phyloP scores from a whole-genome alignment of 1,140 invertebrate genomes.

The Tyrophagus putrescentiae region DNA sequence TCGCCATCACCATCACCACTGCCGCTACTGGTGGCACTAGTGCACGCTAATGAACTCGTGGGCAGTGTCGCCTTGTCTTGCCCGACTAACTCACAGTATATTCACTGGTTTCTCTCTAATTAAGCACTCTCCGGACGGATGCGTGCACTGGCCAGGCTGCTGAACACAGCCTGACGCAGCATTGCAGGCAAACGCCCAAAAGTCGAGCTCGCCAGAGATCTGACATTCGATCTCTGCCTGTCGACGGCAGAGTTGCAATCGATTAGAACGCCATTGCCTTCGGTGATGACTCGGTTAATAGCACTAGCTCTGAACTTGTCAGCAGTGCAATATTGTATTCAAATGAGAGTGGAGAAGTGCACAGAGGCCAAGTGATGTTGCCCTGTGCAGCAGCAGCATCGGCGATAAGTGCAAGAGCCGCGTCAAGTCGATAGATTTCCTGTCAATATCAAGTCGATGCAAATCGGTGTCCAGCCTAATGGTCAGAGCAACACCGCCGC shows the following conservation, averaged over 20 bases:
- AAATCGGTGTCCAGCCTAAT: not conserved
- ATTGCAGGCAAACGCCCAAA: conserved; percentile 7
- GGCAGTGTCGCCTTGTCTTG: conserved; percentile 12
- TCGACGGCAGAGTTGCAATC: too few relatives aligned
- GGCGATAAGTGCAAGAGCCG: not conserved
- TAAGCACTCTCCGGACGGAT: conserved; percentile 5
- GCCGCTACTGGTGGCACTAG: too few relatives aligned
- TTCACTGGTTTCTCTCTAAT: too few relatives aligned
- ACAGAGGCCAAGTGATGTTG: too few relatives aligned
- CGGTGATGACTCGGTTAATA: too few relatives aligned
- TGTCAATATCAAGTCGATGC: not conserved
- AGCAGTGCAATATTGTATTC: too few relatives aligned
- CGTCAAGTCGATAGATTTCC: conserved; percentile 15
- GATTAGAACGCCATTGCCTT: too few relatives aligned
- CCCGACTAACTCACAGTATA: conserved; percentile 3
- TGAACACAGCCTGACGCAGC: too few relatives aligned
- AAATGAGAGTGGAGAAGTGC: too few relatives aligned
- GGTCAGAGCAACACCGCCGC: not conserved
- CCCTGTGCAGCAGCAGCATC: not conserved
- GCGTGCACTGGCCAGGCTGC: not conserved
- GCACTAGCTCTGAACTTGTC: too few relatives aligned
- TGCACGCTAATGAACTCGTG: conserved; percentile 7
- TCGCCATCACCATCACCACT: too few relatives aligned
- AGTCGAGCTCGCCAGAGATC: not conserved
- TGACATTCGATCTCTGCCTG: not conserved